Conservation (phyloP, 2,888 invertebrate species). For the Polydrusus pterygomalis region DNA sequence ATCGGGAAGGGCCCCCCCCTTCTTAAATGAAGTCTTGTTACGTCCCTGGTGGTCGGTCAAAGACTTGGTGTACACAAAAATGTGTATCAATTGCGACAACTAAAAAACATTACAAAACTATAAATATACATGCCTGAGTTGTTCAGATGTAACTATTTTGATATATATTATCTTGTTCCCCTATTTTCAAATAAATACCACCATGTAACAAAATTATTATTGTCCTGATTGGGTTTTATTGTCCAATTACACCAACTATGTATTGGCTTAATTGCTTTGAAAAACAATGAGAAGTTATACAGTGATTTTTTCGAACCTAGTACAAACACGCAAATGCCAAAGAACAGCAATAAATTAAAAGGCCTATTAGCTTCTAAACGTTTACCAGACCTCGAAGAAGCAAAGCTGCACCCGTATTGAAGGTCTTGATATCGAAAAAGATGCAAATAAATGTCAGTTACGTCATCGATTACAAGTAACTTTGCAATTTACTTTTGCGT, state of each 20-base stretch:
- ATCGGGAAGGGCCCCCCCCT: too few relatives aligned
- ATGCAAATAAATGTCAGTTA: conserved; percentile 62
- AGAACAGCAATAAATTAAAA: conserved; percentile 34
- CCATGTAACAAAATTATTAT: not conserved
- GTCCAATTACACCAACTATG: conserved; percentile 29
- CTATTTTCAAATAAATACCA: too few relatives aligned
- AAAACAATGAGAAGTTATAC: conserved; percentile 32
- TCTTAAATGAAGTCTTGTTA: too few relatives aligned
- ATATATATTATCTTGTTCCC: too few relatives aligned
- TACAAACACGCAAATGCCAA: conserved; percentile 49
- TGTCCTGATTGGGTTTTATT: conserved; percentile 26
- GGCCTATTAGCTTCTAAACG: conserved; percentile 33
- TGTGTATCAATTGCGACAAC: too few relatives aligned
- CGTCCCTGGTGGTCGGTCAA: too few relatives aligned
- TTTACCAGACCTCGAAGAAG: conserved; percentile 20
- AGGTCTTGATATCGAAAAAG: conserved; percentile 56
- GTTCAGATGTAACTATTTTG: too few relatives aligned
- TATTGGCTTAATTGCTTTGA: conserved; percentile 28
- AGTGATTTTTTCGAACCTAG: conserved; percentile 30
- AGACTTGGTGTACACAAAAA: too few relatives aligned
- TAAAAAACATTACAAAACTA: too few relatives aligned
- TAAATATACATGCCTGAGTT: too few relatives aligned
- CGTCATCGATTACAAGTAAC: conserved; percentile 53
- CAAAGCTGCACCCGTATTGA: conserved; percentile 27
- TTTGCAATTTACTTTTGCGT: conserved; percentile 34